phyloP scores from a whole-genome alignment of 1,140 invertebrate species.

The Drosophila sechellia region DNA sequence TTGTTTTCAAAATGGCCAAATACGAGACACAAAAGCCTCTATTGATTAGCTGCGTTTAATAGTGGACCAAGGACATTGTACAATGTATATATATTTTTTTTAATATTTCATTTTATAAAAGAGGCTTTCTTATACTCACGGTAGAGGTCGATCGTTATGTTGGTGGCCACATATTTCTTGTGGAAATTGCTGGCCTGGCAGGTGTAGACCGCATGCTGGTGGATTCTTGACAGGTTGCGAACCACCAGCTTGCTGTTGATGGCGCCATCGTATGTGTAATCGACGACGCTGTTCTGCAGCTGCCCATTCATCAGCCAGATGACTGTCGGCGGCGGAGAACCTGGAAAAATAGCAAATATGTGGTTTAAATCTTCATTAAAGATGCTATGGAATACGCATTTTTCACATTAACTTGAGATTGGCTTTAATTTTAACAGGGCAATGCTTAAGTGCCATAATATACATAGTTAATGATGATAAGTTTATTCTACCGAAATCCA shows the following conservation, averaged over 20 bases:
- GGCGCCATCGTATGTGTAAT: constrained; percentile 82
- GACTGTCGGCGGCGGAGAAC: constrained; percentile 92
- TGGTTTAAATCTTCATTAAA: not conserved
- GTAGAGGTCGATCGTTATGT: constrained; percentile 89
- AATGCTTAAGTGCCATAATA: too few relatives aligned
- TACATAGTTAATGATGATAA: too few relatives aligned
- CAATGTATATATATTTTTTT: not conserved
- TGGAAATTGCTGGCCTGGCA: constrained; percentile 93
- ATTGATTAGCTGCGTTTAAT: too few relatives aligned
- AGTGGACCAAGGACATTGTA: too few relatives aligned
- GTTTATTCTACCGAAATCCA: not conserved
- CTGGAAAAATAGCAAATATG: constrained; percentile 85
- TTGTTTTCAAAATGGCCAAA: too few relatives aligned
- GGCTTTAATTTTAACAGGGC: too few relatives aligned
- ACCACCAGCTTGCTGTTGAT: constrained; percentile 86
- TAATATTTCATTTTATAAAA: constrained; percentile 1
- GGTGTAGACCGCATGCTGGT: constrained; percentile 92
- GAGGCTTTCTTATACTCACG: constrained; percentile 86
- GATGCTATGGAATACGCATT: not conserved
- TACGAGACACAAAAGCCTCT: too few relatives aligned
- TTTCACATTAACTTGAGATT: too few relatives aligned
- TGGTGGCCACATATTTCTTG: constrained; percentile 88
- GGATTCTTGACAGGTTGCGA: constrained; percentile 87
- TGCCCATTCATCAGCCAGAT: constrained; percentile 94
- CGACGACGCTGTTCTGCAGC: constrained; percentile 85